Conservation (phyloP, 2,888 invertebrate species). For the Nomada hirtipes region DNA sequence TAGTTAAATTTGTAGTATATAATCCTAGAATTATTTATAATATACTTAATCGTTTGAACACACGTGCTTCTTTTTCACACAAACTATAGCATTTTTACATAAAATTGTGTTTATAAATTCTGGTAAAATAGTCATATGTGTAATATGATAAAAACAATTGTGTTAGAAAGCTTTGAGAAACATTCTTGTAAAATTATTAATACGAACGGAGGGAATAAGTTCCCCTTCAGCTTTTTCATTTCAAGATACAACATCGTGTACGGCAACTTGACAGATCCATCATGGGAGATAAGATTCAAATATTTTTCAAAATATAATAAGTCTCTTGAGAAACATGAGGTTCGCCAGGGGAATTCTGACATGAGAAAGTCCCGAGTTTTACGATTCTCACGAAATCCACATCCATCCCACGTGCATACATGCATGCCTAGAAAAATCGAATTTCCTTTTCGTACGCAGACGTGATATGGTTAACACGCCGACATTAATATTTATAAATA, state of each 20-base stretch:
- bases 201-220: neutral
- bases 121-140: neutral
- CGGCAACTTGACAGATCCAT: conserved; percentile 20
- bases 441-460: conserved; percentile 32
- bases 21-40: neutral
- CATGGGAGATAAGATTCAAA: conserved; percentile 22
- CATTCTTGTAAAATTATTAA: neutral
- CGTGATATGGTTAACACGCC: conserved; percentile 3
- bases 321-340: conserved; percentile 59
- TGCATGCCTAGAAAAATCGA: conserved; percentile 29
- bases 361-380: conserved; percentile 29
- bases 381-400: conserved; percentile 48
- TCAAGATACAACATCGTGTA: neutral
- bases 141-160: neutral
- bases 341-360: conserved; percentile 43
- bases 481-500: conserved; percentile 43
- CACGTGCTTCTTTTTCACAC: neutral
- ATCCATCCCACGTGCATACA: conserved; percentile 34
- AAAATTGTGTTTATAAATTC: neutral
- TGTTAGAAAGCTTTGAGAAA: neutral
- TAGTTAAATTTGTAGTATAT: no score
- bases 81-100: neutral
- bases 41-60: neutral
- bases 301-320: conserved; percentile 51
- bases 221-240: conserved; percentile 12